Percentiles rank a stretch among this genome's conserved stretches.
Evolutionary conservation across 2,888 invertebrate genomes (phyloP).

Genomic region (Shargacucullia verbasci): DNA sequence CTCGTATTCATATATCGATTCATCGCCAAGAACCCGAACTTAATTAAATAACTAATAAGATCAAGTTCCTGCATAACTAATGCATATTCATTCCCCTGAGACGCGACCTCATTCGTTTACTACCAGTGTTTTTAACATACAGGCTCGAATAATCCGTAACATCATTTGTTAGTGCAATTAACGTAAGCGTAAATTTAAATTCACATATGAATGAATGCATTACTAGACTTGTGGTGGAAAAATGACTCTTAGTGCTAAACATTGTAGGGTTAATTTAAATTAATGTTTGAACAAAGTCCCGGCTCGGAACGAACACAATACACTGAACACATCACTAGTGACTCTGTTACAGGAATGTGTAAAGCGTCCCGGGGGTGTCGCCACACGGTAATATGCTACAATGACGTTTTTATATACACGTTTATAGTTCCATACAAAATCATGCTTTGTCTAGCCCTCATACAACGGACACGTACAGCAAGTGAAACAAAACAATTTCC

Average conservation of each 20-base stretch:
- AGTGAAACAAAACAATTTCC: slow-evolving; percentile 47
- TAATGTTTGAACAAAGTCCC: slow-evolving; percentile 46
- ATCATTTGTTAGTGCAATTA: slow-evolving; percentile 55
- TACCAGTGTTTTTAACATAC: slow-evolving; percentile 31
- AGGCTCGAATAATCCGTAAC: slow-evolving; percentile 49
- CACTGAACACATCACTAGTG: slow-evolving; percentile 51
- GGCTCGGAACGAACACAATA: slow-evolving; percentile 52
- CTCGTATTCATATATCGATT: slow-evolving; percentile 48
- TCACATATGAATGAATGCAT: slow-evolving; percentile 56
- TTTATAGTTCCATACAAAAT: slow-evolving; percentile 48
- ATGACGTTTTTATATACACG: slow-evolving; percentile 60
- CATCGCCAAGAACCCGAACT: slow-evolving; percentile 49
- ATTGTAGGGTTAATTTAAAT: slow-evolving; percentile 50
- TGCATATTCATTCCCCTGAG: slow-evolving; percentile 60
- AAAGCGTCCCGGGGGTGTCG: slow-evolving; percentile 63
- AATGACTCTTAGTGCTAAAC: slow-evolving; percentile 42
- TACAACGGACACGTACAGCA: slow-evolving; percentile 3
- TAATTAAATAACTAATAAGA: slow-evolving; percentile 73
- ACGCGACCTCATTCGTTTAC: slow-evolving; percentile 53
- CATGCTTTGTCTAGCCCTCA: slow-evolving; percentile 34
- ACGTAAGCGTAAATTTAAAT: slow-evolving; percentile 53
- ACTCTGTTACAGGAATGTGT: slow-evolving; percentile 60
- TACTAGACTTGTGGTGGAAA: slow-evolving; percentile 37
- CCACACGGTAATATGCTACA: slow-evolving; percentile 55
- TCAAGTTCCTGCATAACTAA: slow-evolving; percentile 67